phyloP scores from a whole-genome alignment of 1,140 invertebrate species.

The Acromyrmex echinatior region DNA sequence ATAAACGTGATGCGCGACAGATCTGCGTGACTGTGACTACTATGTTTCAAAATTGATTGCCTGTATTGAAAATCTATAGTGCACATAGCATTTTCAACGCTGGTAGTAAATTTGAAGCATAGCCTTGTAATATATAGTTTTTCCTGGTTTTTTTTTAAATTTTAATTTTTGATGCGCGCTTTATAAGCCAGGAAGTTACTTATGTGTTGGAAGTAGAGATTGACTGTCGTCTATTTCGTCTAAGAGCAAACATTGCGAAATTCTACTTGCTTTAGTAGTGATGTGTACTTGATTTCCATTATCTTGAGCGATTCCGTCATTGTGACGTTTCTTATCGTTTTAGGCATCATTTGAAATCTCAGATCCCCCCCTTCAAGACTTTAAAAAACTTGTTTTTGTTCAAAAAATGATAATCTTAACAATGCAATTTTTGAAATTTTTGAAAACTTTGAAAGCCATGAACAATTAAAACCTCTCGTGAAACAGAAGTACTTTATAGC shows the following conservation, averaged over 20 bases:
- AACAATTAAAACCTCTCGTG: not conserved
- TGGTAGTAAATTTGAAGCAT: too few relatives aligned
- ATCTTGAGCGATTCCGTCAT: not conserved
- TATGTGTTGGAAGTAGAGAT: not conserved
- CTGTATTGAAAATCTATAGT: too few relatives aligned
- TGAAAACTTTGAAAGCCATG: not conserved
- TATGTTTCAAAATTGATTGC: too few relatives aligned
- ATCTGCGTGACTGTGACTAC: not conserved
- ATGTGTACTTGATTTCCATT: not conserved
- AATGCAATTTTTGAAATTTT: slow-evolving; percentile 15
- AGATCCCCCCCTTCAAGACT: not conserved
- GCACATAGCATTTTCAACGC: too few relatives aligned
- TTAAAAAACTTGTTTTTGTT: not conserved
- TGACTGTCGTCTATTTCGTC: not conserved
- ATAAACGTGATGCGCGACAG: slow-evolving; percentile 34
- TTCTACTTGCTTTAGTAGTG: not conserved
- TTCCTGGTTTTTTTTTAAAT: not conserved
- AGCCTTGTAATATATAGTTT: not conserved
- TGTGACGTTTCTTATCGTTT: not conserved
- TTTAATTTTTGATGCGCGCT: not conserved
- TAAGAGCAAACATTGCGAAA: not conserved
- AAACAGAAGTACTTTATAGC: not conserved
- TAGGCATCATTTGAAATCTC: not conserved
- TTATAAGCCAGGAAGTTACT: not conserved
- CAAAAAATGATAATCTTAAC: not conserved